Conservation (phyloP, 2,113 vertebrate species). For the Sakesphorus luctuosus region DNA sequence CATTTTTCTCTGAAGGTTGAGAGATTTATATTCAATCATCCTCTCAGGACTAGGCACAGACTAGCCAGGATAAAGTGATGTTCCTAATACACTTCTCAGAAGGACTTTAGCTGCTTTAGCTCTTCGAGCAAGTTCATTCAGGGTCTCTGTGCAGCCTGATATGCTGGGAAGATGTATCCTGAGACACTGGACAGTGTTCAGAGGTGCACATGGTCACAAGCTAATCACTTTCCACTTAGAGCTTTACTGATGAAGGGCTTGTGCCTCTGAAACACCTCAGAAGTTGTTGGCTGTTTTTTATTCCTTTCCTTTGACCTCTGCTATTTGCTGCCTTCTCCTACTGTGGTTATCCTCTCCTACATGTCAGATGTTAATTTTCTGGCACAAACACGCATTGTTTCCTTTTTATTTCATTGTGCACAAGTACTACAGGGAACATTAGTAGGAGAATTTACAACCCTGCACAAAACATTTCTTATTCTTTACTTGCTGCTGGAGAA, state of each 20-base stretch:
- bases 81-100: constrained; percentile 24
- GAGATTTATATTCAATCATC: constrained; percentile 13
- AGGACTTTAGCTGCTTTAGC: constrained; percentile 10
- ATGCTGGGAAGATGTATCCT: neutral
- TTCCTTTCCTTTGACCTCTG: neutral
- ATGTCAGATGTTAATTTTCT: neutral
- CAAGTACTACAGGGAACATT: neutral
- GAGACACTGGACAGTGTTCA: neutral
- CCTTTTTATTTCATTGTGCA: neutral
- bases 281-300: neutral
- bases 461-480: neutral
- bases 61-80: constrained; percentile 15
- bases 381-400: neutral
- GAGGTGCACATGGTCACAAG: neutral
- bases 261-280: neutral
- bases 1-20: neutral
- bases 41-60: neutral
- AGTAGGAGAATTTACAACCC: neutral
- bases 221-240: neutral
- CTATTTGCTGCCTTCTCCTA: neutral
- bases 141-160: neutral
- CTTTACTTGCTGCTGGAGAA: neutral
- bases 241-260: neutral
- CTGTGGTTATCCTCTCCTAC: neutral
- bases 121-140: neutral